These are phyloP conservation scores for Neoascia interrupta DNA, from an alignment of 2,888 invertebrate species.

Conservation along the genomic window DNA sequence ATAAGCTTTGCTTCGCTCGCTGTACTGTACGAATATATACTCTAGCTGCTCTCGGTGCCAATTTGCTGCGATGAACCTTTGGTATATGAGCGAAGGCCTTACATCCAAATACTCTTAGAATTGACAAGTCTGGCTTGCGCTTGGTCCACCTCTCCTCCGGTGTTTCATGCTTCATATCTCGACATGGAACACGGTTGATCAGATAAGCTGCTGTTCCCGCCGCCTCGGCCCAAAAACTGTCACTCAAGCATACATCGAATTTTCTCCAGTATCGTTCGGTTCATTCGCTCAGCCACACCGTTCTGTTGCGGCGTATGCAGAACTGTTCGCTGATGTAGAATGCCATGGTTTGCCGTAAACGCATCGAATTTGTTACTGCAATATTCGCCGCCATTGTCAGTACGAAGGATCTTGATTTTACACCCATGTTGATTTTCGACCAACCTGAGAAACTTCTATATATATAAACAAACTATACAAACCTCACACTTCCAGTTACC, in stretches of 20 bases:
- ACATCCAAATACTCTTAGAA: constrained; percentile 6
- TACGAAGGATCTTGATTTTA: constrained; percentile 26
- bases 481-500: background rate
- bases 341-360: constrained; percentile 23
- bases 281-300: constrained; percentile 43
- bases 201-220: constrained; percentile 9
- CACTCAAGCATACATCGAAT: background rate
- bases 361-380: constrained; percentile 22
- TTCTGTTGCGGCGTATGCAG: constrained; percentile 51
- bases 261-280: constrained; percentile 39
- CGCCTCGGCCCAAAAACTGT: constrained; percentile 1
- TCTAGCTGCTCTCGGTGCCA: constrained; percentile 3
- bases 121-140: constrained; percentile 16
- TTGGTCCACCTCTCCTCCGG: constrained; percentile 35
- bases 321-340: constrained; percentile 37
- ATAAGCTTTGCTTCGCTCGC: constrained; percentile 1
- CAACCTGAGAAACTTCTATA: background rate
- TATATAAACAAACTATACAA: background rate
- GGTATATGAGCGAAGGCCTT: constrained; percentile 16
- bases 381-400: constrained; percentile 34
- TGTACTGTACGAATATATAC: constrained; percentile 9
- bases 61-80: constrained; percentile 10
- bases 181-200: constrained; percentile 4
- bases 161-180: constrained; percentile 25
- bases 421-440: background rate